These are phyloP conservation scores for Rhynchotus rufescens DNA, from an alignment of 2,797 vertebrate genomes.

Conservation along the genomic window DNA sequence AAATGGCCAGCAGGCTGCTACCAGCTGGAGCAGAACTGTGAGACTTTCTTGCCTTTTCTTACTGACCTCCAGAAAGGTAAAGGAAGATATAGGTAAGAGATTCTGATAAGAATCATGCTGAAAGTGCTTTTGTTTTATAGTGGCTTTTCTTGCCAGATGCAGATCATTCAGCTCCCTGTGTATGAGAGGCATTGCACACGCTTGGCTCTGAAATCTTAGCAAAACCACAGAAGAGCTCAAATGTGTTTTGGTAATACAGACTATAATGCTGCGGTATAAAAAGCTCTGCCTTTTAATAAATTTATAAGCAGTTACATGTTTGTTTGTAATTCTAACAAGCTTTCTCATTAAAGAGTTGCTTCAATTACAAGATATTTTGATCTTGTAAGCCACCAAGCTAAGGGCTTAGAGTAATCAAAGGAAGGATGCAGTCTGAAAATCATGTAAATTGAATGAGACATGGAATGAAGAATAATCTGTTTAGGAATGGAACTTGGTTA, in stretches of 20 bases:
- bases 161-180: accelerated
- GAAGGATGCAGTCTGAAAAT: conserved; percentile 9
- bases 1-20: not conserved
- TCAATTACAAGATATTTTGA: not conserved
- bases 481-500: not conserved
- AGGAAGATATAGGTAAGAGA: not conserved
- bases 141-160: not conserved
- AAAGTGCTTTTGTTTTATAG: not conserved
- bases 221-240: not conserved
- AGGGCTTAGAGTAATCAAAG: not conserved
- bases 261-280: not conserved
- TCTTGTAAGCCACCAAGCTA: not conserved
- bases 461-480: not conserved
- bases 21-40: not conserved
- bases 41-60: not conserved
- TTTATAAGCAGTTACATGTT: not conserved
- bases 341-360: not conserved
- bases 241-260: not conserved
- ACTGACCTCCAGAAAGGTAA: not conserved
- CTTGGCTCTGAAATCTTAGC: not conserved
- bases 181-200: not conserved
- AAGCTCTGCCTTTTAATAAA: not conserved
- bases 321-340: not conserved
- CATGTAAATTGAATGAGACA: not conserved
- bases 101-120: not conserved